Evolutionary conservation across 2,113 vertebrate species (phyloP), one percentile per base, ranked within the genome.

Genomic region (Petrocephalus microphthalmus): DNA sequence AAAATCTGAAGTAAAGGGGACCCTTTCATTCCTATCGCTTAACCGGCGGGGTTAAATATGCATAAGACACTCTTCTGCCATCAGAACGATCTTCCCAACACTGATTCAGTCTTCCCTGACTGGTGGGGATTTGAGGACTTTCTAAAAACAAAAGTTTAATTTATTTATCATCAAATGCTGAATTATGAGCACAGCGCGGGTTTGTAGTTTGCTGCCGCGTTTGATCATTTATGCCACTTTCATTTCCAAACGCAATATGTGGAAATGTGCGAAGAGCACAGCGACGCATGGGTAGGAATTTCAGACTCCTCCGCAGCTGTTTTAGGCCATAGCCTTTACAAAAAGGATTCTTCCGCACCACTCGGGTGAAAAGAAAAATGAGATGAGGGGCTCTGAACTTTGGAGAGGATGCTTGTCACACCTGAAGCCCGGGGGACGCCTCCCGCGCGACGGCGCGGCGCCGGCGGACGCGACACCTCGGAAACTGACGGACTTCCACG

Each of bases 301-400:
- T 11, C 15, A 45, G 56, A 90, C 91, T 88, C 89, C 90, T 91
- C 91, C 91, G 54, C n/a, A 52, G 60, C 84, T 45, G 29, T 83
- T 84, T 11, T 20, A 42, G 45, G 29, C 22, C 25, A 29, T 7
- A 22, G 74, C 47, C 10, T 56, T 8, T 52, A 42, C 4, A 84
- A 85, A 84, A 57, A 82, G 67, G 33, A 45, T 51, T 82, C 5
- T n/a, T 47, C 52, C 52, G 33, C 29, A 37, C 11, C 57, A 8
- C 47, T 13, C 33, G 54, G 52, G 89, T 78, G 29, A 78, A 78
- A 88, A 88, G 83, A 86, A 83, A 87, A 88, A 89, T 74, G 78
- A 87, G 87, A 56, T 19, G 64, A 82, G 89, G 90, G 90, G 92
- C 92, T 93, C 94, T 93, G 94, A 94, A 89, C 91, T 90, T 93